Evolutionary conservation across 2,113 vertebrate genomes (phyloP), one percentile per base, ranked within the genome.

Genomic region (Chloebia gouldiae): DNA sequence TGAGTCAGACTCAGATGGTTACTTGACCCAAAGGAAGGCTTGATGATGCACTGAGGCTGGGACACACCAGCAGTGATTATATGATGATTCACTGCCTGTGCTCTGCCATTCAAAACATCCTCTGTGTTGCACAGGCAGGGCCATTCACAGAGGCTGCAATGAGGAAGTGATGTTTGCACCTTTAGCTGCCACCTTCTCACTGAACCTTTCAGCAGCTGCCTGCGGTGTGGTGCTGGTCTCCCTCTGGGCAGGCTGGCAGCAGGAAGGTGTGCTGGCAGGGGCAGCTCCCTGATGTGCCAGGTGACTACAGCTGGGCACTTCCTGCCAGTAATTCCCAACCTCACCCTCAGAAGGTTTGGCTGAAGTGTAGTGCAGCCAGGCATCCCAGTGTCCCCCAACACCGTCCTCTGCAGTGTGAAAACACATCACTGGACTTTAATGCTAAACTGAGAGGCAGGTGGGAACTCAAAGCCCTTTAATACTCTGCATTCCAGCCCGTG

Each of bases 51-150:
- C 57, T 73, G 77, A 71, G 60, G 23, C 90, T 81, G 76, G 73
- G 91, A 85, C 89, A 85, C 91, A 95, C 84, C 81, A 95, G 87
- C 91, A 91, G 68, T 73, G 78, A 90, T 96, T 96, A 84, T 42
- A 35, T 70, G 42, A 70, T 97, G 92, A 94, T 93, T 97, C 92
- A 95, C 49, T 72, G 75, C 79, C 87, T 77, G 47, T 42, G 68
- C 76, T 76, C 54, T 95, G 82, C 90, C 94, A 83, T 97, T 96
- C 95, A 94, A 93, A 97, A 94, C 95, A 94, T 95, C 77, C 86
- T 88, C 86, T 78, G 88, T 84, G 25, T 85, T 88, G 90, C 79
- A 82, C 59, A 90, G 85, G 75, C 72, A 63, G 30, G 18, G 42
- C 71, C 51, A 35, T 88, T 94, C 88, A 49, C 0, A 0, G 31